phyloP scores from a whole-genome alignment of 2,888 invertebrate genomes.

The Leucoma salicis region DNA sequence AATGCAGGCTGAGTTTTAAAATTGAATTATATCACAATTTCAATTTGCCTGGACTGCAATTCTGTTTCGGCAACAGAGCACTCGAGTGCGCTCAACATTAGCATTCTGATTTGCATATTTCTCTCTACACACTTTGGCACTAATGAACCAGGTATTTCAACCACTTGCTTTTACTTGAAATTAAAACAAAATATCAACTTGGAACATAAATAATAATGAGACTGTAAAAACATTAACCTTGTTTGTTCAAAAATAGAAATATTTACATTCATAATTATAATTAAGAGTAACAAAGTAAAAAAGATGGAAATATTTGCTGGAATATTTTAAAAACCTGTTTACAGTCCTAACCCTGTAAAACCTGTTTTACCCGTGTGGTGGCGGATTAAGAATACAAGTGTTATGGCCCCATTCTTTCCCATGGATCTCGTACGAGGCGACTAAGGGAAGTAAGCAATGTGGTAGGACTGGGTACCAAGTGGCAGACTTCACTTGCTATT shows the following conservation, averaged over 20 bases:
- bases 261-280: neutral
- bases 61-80: no score
- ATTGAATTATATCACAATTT: neutral
- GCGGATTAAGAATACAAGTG: no score
- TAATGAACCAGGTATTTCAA: neutral
- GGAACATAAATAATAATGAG: no score
- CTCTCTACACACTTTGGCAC: neutral
- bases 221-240: no score
- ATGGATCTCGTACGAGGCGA: no score
- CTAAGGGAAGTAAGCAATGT: no score
- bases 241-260: neutral
- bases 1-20: neutral
- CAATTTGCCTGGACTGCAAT: no score
- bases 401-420: no score
- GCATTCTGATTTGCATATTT: neutral
- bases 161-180: neutral
- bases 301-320: neutral
- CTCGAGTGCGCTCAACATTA: neutral
- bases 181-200: neutral
- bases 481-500: no score
- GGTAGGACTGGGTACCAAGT: no score
- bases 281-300: neutral
- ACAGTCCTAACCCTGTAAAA: no score
- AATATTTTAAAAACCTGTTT: neutral
- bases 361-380: no score